Evolutionary conservation across 2,797 vertebrate species (phyloP), one percentile per base, ranked within the genome.

Genomic region (Ibycter americanus): DNA sequence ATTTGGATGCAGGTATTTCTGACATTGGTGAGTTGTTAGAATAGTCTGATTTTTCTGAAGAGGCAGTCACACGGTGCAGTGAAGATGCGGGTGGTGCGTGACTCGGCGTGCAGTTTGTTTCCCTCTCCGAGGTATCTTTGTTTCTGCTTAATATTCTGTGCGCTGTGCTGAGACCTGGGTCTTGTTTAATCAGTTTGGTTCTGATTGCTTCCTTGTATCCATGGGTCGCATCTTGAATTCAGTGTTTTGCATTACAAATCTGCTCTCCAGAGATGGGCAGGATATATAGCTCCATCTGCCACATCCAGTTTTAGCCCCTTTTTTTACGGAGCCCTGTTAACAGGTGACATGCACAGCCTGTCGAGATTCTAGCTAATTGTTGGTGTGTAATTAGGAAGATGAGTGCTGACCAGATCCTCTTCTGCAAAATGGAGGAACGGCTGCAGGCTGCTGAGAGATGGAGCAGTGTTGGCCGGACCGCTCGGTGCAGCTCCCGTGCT

Each of bases 161-260:
- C 56, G 61, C 91, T 26, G 61, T 86, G 86, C 89, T 82, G 96
- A 94, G 97, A 90, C 97, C 84, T 78, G 87, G 92, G 97, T 96
- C 97, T 97, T 97, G 97, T 98, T 97, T 98, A 98, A 98, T 98
- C 98, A 97, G 92, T 97, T 96, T 97, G 96, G 95, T 98, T 97
- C 96, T 98, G 96, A 98, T 98, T 98, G 96, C 96, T 97, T 98
- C 96, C 96, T 93, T 97, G 95, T 97, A 97, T 97, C 97, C 95
- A 76, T 87, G 89, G 97, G 96, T 97, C 84, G 49, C 96, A 96
- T 98, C 96, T 98, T 98, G 94, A 97, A 97, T 98, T 93, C 95
- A 77, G 96, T 94, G 87, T 97, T 98, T 98, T 98, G 98, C 97
- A 98, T 98, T 98, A 97, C 98, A 98, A 97, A 98, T 98, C 93